Base-by-base conservation (phyloP, 2,888 invertebrate genomes). In the Pristionchus fissidentatus region DNA sequence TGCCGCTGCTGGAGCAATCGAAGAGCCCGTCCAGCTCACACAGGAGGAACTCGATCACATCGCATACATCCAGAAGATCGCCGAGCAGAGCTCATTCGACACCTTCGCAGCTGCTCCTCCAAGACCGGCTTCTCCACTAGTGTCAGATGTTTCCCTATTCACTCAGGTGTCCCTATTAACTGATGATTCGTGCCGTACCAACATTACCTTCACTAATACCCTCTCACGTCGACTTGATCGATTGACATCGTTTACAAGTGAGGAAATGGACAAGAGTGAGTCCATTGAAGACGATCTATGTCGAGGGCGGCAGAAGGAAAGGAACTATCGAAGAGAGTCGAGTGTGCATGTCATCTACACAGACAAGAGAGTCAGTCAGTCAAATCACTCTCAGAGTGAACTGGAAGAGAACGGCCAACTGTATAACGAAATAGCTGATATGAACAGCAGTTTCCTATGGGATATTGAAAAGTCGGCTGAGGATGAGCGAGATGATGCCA, bases 11-110 rank as follows among this genome's bases (percentile, higher is more conserved):
- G 15, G 32, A 38, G 46, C 43, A n/a, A 38, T 52, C 29, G 79
- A 70, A 38, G 83, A 83, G 29, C 78, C 55, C n/a, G 38, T 66
- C 1, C 77, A 73, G 55, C 77, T 86, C 78, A 84, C 86, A 19
- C 75, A 85, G 43, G 85, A 86, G 43, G 86, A 86, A 35, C 78
- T 84, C 35, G 86, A 85, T 10, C 85, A 86, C 79, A 85, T 86
- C 62, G 83, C 84, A 7, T 78, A 73, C 81, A 85, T 85, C 49
- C 83, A 79, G 60, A 70, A 77, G 41, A 52, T 84, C 35, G 84
- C 84, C 7, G 84, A 84, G 41, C 62, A 83, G 35, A 55, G 73
- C 26, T 73, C 73, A 15, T 73, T 73, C 73, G 46, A 41, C 3
- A 41, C 46, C 43, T n/a, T 46, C 43, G 66, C 66, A 15, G 35